Evolutionary conservation across 2,113 vertebrate species (phyloP), one percentile per base, ranked within the genome.

Genomic region (Misgurnus mizolepis): DNA sequence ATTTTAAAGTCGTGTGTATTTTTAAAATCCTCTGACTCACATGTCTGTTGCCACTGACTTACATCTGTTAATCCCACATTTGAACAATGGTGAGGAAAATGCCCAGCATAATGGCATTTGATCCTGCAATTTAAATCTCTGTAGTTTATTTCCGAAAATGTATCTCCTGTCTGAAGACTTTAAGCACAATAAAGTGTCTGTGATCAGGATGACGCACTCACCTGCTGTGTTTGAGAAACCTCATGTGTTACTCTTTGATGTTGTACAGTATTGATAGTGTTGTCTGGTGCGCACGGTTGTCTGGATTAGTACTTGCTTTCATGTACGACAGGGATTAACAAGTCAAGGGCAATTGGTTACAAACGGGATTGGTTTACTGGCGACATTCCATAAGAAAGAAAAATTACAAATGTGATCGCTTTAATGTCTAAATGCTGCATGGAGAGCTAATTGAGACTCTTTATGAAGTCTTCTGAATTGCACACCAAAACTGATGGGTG

Each of bases 21-120:
- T 73, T 45, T 66, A 14, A 80, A 82, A 70, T 76, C 78, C 81
- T 74, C 67, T 86, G 82, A 83, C 41, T 86, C 84, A 86, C 18
- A 41, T 56, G 67, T 68, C 69, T 83, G 34, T 62, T 53, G 61
- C 67, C 68, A 45, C 61, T 72, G 74, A 72, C 71, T 67, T 76
- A 64, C 61, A 40, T 72, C 78, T 73, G 73, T 40, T 78, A 83
- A 83, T 68, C 81, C 81, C 45, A 53, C 62, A 50, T 85, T 79
- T 85, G 78, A 78, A 73, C 71, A 81, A 83, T 34, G 56, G 76
- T 78, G 34, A 79, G 17, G 67, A 79, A 83, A 67, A 67, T 15
- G 73, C 12, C 39, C 58, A 4, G 40, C 6, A 5, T 70, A 58
- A 82, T 70, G 40, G 67, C 39, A 27, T 74, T 81, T 66, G 50